Conservation (phyloP, 2,113 vertebrate genomes). For the Alethe castanea region DNA sequence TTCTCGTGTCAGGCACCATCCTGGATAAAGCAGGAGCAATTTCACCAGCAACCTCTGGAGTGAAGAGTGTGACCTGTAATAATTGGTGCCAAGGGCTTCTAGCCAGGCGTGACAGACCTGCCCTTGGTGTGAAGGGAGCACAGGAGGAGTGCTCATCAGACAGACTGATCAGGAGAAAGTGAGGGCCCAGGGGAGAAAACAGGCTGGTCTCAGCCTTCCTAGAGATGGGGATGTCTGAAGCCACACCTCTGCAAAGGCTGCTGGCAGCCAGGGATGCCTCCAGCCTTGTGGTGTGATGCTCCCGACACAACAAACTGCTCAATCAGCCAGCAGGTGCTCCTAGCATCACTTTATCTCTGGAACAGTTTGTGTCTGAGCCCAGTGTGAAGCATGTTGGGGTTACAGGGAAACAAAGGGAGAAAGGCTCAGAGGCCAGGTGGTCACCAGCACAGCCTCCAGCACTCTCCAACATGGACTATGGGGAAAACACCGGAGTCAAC, state of each 20-base stretch:
- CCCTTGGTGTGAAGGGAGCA: rapidly evolving
- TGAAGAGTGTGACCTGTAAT: rapidly evolving
- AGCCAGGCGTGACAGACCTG: rapidly evolving
- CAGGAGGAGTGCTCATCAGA: neutral
- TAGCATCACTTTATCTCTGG: neutral
- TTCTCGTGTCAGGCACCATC: neutral
- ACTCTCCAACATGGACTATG: rapidly evolving
- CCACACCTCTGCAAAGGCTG: neutral
- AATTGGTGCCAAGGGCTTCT: neutral
- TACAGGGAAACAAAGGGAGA: neutral
- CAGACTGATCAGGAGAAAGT: neutral
- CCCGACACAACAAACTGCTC: rapidly evolving
- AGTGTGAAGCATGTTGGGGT: neutral
- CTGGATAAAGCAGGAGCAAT: neutral
- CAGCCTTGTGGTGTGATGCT: rapidly evolving
- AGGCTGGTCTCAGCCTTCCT: neutral
- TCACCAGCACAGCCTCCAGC: neutral
- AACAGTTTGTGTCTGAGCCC: neutral
- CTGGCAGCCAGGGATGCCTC: rapidly evolving
- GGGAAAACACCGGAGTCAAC: rapidly evolving
- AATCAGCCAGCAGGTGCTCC: neutral
- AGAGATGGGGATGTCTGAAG: neutral
- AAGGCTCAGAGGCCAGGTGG: neutral
- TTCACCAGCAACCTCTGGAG: neutral
- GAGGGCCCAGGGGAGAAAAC: rapidly evolving